These are phyloP conservation scores for Choristoneura rosaceana DNA, from an alignment of 2,888 invertebrate genomes.

Conservation along the genomic window DNA sequence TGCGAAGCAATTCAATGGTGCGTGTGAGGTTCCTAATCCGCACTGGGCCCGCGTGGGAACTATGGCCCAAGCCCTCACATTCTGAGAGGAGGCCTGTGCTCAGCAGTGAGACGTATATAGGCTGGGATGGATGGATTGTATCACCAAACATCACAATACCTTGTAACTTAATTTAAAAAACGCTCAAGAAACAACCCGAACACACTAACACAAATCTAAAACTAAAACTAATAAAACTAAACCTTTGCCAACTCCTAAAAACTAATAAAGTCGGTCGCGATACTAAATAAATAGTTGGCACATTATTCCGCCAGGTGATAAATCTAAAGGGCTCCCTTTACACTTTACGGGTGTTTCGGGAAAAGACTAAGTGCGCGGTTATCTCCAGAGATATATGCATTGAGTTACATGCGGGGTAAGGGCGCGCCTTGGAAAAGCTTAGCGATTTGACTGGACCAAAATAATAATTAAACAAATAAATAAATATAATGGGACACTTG, in stretches of 20 bases:
- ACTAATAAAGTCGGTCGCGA: constrained; percentile 40
- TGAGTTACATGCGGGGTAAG: constrained; percentile 43
- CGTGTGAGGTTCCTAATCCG: too few relatives aligned
- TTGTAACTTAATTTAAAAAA: background rate
- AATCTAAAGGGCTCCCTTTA: constrained; percentile 70
- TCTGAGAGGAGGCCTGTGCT: too few relatives aligned
- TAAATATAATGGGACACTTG: too few relatives aligned
- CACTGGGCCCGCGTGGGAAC: too few relatives aligned
- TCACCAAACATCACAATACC: too few relatives aligned
- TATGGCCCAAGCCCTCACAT: too few relatives aligned
- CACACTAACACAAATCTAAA: constrained; percentile 37
- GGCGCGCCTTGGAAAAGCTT: constrained; percentile 7
- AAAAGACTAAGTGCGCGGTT: constrained; percentile 68
- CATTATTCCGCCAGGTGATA: constrained; percentile 76
- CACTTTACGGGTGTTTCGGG: constrained; percentile 64
- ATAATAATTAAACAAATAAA: too few relatives aligned
- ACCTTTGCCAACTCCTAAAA: constrained; percentile 31
- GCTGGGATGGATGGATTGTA: too few relatives aligned
- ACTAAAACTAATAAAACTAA: constrained; percentile 39
- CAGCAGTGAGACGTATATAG: too few relatives aligned
- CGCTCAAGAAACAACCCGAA: constrained; percentile 1
- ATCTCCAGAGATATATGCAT: constrained; percentile 57
- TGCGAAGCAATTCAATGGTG: too few relatives aligned
- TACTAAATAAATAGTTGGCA: constrained; percentile 67
- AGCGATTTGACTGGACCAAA: constrained; percentile 1